phyloP scores from a whole-genome alignment of 1,140 invertebrate species.

The Drosophila bocqueti region DNA sequence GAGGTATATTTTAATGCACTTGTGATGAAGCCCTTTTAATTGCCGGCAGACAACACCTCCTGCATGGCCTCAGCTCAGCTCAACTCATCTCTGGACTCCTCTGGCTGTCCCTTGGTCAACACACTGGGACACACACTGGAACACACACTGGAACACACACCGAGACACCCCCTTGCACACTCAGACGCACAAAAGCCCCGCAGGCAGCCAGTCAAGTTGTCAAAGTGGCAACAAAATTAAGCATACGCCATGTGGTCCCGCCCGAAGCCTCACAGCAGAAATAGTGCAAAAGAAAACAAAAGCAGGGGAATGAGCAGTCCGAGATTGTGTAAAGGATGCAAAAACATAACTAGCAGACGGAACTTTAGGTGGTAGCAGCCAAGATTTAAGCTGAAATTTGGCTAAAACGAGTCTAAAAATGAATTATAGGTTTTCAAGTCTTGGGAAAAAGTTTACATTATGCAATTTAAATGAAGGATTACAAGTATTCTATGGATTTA shows the following conservation, averaged over 20 bases:
- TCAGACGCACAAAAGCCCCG: background rate
- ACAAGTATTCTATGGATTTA: background rate
- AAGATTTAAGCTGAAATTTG: background rate
- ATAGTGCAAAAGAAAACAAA: constrained; percentile 12
- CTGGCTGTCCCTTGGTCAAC: constrained; percentile 15
- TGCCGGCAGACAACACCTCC: constrained; percentile 51
- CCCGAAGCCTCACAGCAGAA: constrained; percentile 2
- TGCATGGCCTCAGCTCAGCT: background rate
- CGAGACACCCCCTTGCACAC: background rate
- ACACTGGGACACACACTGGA: background rate
- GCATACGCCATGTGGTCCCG: constrained; percentile 43
- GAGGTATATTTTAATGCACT: constrained; percentile 64
- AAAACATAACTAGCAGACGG: constrained; percentile 23
- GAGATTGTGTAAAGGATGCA: constrained; percentile 15
- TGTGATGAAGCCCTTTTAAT: constrained; percentile 68
- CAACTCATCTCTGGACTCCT: constrained; percentile 5
- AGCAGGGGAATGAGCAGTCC: constrained; percentile 11
- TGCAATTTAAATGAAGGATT: background rate
- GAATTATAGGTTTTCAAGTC: background rate
- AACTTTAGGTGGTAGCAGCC: background rate
- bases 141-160: background rate
- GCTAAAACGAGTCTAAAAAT: background rate
- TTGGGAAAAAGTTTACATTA: background rate
- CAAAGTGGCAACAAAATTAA: constrained; percentile 48
- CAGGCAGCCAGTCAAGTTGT: constrained; percentile 40